Percentiles rank a stretch among this genome's conserved stretches.
These are phyloP conservation scores for Platyura marginata DNA, from an alignment of 1,140 invertebrate species.

Conservation along the genomic window DNA sequence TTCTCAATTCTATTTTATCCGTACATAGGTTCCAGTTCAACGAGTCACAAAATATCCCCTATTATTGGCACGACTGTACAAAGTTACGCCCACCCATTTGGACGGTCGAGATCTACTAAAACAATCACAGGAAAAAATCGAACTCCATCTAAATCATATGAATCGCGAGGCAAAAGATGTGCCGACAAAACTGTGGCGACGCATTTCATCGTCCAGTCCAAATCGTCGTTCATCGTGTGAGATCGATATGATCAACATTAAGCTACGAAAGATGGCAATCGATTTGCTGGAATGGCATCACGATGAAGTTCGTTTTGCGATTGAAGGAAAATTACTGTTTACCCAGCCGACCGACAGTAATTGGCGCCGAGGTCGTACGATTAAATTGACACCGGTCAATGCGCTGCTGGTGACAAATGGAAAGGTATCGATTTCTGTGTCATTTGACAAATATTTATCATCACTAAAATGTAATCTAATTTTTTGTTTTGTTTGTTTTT, in stretches of 20 bases:
- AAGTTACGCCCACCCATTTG: constrained; percentile 72
- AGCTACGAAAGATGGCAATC: constrained; percentile 77
- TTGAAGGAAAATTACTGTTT: constrained; percentile 70
- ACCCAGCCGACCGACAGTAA: constrained; percentile 77
- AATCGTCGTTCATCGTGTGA: constrained; percentile 50
- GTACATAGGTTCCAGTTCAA: constrained; percentile 59
- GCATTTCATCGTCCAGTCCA: constrained; percentile 62
- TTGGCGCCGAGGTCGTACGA: constrained; percentile 68
- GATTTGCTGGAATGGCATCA: constrained; percentile 86
- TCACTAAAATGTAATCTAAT: constrained; percentile 16
- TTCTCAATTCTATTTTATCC: not conserved
- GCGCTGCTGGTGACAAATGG: constrained; percentile 73
- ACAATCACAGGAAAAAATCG: constrained; percentile 79
- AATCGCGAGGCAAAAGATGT: constrained; percentile 85
- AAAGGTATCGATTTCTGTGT: constrained; percentile 38
- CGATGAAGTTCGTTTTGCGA: constrained; percentile 68
- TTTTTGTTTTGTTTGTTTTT: constrained; percentile 2
- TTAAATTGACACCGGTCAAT: constrained; percentile 73
- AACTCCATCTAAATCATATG: constrained; percentile 84
- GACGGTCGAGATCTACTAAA: constrained; percentile 56
- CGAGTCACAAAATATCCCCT: constrained; percentile 86
- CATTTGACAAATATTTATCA: constrained; percentile 6
- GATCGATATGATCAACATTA: constrained; percentile 70
- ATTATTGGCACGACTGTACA: constrained; percentile 70
- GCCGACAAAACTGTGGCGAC: constrained; percentile 72